Percentiles rank a stretch among this genome's conserved stretches.
phyloP scores from a whole-genome alignment of 2,113 vertebrate species.

The Gambusia holbrooki region DNA sequence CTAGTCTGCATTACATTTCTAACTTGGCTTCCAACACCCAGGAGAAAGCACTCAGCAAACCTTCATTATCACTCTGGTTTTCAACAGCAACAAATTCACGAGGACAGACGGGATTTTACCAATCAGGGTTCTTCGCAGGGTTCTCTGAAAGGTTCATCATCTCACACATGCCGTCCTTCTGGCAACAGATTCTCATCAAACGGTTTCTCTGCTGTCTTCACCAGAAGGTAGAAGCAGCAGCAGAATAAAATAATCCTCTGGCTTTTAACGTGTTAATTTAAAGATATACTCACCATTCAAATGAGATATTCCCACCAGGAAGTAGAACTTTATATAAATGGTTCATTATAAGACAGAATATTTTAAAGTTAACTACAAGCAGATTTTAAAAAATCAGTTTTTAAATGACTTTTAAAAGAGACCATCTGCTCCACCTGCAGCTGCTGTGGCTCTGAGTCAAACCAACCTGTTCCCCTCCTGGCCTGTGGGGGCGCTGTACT shows the following conservation, averaged over 20 bases:
- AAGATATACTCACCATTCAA: not conserved
- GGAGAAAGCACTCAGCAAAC: conserved; percentile 52
- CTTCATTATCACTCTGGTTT: conserved; percentile 60
- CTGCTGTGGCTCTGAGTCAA: too few species aligned
- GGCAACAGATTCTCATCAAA: conserved; percentile 22
- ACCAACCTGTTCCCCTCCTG: too few species aligned
- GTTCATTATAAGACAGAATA: not conserved
- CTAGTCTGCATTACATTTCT: conserved; percentile 47
- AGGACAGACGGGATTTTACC: conserved; percentile 48
- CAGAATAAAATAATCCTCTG: not conserved
- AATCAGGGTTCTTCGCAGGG: conserved; percentile 42
- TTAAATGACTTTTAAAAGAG: not conserved
- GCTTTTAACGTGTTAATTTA: not conserved
- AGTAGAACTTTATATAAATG: too few species aligned
- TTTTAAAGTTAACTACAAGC: not conserved
- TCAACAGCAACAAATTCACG: conserved; percentile 59
- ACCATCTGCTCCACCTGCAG: not conserved
- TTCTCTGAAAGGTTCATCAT: conserved; percentile 28
- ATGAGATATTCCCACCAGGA: not conserved
- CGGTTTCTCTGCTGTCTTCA: conserved; percentile 15
- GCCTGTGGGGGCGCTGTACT: too few species aligned
- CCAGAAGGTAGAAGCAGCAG: conserved; percentile 11
- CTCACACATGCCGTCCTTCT: conserved; percentile 41
- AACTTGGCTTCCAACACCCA: conserved; percentile 47
- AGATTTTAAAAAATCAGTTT: not conserved